A percentile compares a stretch with the other conserved stretches of the same genome.
These are phyloP conservation scores for Micrastur ruficollis DNA, from an alignment of 2,797 vertebrate genomes.

Conservation along the genomic window DNA sequence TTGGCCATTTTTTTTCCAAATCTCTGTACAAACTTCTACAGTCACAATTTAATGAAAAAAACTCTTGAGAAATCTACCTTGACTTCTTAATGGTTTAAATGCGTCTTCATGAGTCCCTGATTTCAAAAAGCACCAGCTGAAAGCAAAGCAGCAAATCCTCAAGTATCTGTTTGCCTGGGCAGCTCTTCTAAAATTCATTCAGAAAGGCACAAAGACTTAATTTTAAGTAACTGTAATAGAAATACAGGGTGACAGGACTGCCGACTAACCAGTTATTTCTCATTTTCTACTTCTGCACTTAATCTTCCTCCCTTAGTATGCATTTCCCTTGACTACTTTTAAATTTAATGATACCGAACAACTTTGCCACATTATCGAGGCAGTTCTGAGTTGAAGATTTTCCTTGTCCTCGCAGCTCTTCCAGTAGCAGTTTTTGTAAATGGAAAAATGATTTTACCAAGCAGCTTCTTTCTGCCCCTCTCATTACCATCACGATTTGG, in stretches of 20 bases:
- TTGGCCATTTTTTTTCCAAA: neutral
- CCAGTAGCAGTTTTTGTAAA: neutral
- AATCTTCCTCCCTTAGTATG: neutral
- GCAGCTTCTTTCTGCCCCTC: neutral
- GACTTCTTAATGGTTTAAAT: neutral
- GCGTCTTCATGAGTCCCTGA: neutral
- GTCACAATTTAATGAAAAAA: neutral
- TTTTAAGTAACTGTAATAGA: conserved; percentile 4
- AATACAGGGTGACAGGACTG: neutral
- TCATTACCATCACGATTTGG: neutral
- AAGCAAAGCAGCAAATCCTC: neutral
- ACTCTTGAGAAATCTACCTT: neutral
- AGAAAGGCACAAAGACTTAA: neutral
- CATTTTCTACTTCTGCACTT: neutral
- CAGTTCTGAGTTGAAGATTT: neutral
- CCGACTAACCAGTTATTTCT: neutral
- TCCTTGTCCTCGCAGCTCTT: neutral
- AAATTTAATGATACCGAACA: neutral
- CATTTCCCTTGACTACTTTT: neutral
- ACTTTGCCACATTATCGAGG: neutral
- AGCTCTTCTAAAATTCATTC: neutral
- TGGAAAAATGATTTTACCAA: neutral
- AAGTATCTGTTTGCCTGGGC: neutral
- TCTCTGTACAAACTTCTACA: neutral
- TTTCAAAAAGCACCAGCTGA: neutral